These are phyloP conservation scores for Porites lobata DNA, from an alignment of 92 coral and sea anemone species.

Conservation along the genomic window DNA sequence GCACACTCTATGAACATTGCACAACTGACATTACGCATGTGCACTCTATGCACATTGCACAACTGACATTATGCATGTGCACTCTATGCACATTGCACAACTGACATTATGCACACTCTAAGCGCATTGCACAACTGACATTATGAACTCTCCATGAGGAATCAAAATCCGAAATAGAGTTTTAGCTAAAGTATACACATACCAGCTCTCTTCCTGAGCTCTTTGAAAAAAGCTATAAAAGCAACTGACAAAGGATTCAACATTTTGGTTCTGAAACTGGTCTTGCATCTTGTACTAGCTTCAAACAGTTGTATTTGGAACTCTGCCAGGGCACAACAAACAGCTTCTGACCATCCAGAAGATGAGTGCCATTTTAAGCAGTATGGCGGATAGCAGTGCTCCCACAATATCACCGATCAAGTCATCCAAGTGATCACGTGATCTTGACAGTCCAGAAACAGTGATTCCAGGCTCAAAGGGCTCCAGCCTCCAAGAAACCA, in stretches of 20 bases:
- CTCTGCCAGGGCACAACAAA: background rate
- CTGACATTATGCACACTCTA: no score
- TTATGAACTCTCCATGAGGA: no score
- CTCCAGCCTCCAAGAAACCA: conserved; percentile 11
- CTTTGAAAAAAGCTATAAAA: background rate
- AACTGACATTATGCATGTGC: no score
- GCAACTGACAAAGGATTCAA: conserved; percentile 24
- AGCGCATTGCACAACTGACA: no score
- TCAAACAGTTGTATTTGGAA: conserved; percentile 10
- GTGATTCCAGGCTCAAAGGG: conserved; percentile 9
- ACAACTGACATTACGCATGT: no score
- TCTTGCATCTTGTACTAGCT: background rate
- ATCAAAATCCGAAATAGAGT: no score
- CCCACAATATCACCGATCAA: conserved; percentile 15
- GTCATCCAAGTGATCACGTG: conserved; percentile 20
- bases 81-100: no score
- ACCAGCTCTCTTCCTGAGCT: conserved; percentile 21
- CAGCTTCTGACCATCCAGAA: conserved; percentile 3
- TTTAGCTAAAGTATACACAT: no score
- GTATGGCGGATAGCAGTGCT: background rate
- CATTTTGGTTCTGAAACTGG: conserved; percentile 9
- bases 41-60: no score
- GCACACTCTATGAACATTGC: no score
- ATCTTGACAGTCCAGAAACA: background rate
- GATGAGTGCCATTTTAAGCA: conserved; percentile 17